A percentile compares a stretch with the other conserved stretches of the same genome.
These are phyloP conservation scores for Manis crassicaudata DNA, from an alignment of 2,797 vertebrate species.

Conservation along the genomic window DNA sequence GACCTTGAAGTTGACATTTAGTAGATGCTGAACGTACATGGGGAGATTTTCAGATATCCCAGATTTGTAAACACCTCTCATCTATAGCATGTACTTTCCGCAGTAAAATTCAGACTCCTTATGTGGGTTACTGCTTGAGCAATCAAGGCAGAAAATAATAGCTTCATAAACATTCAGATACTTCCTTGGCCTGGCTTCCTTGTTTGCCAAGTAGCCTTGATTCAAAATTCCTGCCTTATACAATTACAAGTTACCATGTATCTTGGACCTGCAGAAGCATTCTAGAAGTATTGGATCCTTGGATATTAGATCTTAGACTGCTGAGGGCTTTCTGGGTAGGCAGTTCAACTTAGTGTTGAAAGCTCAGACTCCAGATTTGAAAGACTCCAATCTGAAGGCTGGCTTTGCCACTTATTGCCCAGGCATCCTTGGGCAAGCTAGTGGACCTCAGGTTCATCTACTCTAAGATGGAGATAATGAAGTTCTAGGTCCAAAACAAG, in stretches of 20 bases:
- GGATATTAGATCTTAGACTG: background rate
- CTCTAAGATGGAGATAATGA: background rate
- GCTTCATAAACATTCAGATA: background rate
- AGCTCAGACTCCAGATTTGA: slow-evolving; percentile 22
- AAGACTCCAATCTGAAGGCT: background rate
- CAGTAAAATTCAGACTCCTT: background rate
- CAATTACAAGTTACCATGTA: background rate
- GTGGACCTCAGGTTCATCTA: background rate
- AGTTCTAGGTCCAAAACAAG: slow-evolving; percentile 21
- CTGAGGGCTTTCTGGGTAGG: background rate
- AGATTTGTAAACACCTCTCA: background rate
- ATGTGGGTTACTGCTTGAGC: background rate
- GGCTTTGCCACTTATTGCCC: background rate
- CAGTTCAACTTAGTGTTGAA: background rate
- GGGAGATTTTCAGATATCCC: background rate
- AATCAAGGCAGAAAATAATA: slow-evolving; percentile 31
- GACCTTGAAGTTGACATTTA: slow-evolving; percentile 14
- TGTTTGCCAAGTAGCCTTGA: background rate
- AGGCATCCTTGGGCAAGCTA: background rate
- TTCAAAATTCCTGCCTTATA: background rate
- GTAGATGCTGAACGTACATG: background rate
- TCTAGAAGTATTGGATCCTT: background rate
- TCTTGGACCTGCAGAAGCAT: background rate
- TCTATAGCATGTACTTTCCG: background rate
- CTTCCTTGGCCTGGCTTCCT: background rate